Evolutionary conservation across 2,888 invertebrate genomes (phyloP).

Genomic region (Ophion obscuratus): DNA sequence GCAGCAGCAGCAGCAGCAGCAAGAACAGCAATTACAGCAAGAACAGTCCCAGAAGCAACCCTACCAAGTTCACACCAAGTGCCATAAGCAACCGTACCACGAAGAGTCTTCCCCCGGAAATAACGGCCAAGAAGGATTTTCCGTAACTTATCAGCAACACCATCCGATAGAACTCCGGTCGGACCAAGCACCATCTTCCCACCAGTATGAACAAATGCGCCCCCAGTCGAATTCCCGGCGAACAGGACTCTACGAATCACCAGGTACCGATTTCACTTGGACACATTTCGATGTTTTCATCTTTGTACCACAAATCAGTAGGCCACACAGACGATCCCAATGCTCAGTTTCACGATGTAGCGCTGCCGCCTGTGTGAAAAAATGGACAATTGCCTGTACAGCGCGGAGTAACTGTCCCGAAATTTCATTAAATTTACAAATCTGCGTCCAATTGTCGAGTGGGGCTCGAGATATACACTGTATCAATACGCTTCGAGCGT

Average conservation of each 20-base stretch:
- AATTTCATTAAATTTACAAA: too few species aligned
- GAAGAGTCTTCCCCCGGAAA: constrained; percentile 67
- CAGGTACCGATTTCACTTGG: constrained; percentile 52
- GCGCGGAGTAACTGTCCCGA: too few species aligned
- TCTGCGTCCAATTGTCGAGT: too few species aligned
- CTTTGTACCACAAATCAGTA: background rate
- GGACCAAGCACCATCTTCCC: constrained; percentile 49
- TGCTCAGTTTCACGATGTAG: too few species aligned
- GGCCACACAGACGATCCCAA: background rate
- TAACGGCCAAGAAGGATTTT: constrained; percentile 34
- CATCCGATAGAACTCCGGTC: constrained; percentile 64
- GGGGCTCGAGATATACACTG: too few species aligned
- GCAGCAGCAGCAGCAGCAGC: constrained; percentile 67
- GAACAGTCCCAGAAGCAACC: constrained; percentile 60
- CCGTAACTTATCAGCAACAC: constrained; percentile 68
- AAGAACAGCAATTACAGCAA: constrained; percentile 45
- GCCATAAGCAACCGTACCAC: constrained; percentile 4
- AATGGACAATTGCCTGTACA: too few species aligned
- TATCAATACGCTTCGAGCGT: too few species aligned
- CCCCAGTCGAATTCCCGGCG: constrained; percentile 48
- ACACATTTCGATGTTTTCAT: constrained; percentile 9
- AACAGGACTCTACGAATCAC: constrained; percentile 49
- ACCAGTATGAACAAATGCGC: constrained; percentile 58
- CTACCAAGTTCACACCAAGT: constrained; percentile 67
- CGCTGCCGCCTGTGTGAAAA: too few species aligned